phyloP scores from a whole-genome alignment of 2,888 invertebrate species.

The Hydriomena furcata region DNA sequence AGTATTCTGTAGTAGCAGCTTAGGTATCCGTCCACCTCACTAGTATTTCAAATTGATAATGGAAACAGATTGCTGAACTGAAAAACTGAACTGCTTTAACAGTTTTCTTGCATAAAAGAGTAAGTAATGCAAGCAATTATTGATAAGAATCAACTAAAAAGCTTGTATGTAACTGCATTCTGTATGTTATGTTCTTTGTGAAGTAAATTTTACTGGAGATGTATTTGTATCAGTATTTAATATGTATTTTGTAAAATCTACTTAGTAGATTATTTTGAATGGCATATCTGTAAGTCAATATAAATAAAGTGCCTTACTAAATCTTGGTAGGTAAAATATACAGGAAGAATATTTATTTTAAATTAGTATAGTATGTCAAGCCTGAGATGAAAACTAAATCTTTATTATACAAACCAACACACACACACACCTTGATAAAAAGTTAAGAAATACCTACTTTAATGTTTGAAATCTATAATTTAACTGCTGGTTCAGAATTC shows the following conservation, averaged over 20 bases:
- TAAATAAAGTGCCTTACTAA: slow-evolving; percentile 45
- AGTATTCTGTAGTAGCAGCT: slow-evolving; percentile 15
- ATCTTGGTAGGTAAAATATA: slow-evolving; percentile 8
- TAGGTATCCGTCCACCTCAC: slow-evolving; percentile 43
- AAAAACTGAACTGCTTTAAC: not conserved
- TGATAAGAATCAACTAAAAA: not conserved
- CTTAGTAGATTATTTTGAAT: slow-evolving; percentile 31
- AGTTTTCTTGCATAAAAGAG: not conserved
- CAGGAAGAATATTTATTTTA: not conserved
- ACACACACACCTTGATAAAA: too few relatives aligned
- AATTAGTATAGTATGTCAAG: not conserved
- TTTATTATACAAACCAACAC: too few relatives aligned
- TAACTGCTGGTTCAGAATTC: too few relatives aligned
- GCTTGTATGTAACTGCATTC: slow-evolving; percentile 16
- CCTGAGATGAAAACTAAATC: too few relatives aligned
- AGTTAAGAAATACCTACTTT: too few relatives aligned
- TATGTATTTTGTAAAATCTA: slow-evolving; percentile 29
- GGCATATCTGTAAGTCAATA: slow-evolving; percentile 21
- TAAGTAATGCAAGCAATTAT: not conserved
- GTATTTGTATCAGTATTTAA: slow-evolving; percentile 36
- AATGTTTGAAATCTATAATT: too few relatives aligned
- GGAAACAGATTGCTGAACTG: slow-evolving; percentile 8
- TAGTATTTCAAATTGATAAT: slow-evolving; percentile 15
- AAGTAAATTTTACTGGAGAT: slow-evolving; percentile 7
- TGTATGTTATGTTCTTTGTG: not conserved